phyloP scores from a whole-genome alignment of 2,888 invertebrate genomes.

The Scaptomyza reducta region DNA sequence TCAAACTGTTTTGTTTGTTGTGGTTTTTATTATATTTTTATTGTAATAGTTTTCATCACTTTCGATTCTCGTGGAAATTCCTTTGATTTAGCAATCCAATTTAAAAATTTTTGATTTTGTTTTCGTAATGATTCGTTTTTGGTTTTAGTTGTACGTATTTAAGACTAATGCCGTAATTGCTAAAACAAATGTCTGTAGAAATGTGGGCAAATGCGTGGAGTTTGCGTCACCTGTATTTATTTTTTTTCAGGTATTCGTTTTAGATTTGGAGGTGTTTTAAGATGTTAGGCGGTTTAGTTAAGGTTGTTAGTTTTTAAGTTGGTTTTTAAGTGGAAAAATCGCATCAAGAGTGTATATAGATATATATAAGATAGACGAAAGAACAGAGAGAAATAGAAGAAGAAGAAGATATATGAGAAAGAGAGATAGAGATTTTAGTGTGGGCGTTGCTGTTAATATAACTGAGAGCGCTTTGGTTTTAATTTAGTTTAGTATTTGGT shows the following conservation, averaged over 20 bases:
- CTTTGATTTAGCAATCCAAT: constrained; percentile 65
- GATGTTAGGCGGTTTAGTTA: constrained; percentile 35
- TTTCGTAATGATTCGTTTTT: constrained; percentile 9
- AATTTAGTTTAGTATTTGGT: constrained; percentile 17
- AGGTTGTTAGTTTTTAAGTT: constrained; percentile 40
- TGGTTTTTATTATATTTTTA: constrained; percentile 31
- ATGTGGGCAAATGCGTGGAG: constrained; percentile 82
- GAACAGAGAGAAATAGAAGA: constrained; percentile 58
- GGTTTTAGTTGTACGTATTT: constrained; percentile 64
- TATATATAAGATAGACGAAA: constrained; percentile 56
- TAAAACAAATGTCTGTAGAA: constrained; percentile 83
- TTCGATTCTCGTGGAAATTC: constrained; percentile 72
- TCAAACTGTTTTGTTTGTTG: constrained; percentile 7
- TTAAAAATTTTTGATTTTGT: constrained; percentile 35
- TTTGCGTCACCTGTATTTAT: constrained; percentile 82
- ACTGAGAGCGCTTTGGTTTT: constrained; percentile 31
- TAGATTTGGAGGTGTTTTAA: constrained; percentile 32
- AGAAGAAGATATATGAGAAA: constrained; percentile 61
- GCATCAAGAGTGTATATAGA: constrained; percentile 61
- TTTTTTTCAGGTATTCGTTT: constrained; percentile 20
- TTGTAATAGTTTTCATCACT: constrained; percentile 55
- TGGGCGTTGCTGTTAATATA: constrained; percentile 55
- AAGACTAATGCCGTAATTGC: constrained; percentile 80
- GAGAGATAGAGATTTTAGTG: constrained; percentile 65
- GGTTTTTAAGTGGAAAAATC: constrained; percentile 46